Evolutionary conservation across 2,797 vertebrate genomes (phyloP).

Genomic region (Liparis tanakae): DNA sequence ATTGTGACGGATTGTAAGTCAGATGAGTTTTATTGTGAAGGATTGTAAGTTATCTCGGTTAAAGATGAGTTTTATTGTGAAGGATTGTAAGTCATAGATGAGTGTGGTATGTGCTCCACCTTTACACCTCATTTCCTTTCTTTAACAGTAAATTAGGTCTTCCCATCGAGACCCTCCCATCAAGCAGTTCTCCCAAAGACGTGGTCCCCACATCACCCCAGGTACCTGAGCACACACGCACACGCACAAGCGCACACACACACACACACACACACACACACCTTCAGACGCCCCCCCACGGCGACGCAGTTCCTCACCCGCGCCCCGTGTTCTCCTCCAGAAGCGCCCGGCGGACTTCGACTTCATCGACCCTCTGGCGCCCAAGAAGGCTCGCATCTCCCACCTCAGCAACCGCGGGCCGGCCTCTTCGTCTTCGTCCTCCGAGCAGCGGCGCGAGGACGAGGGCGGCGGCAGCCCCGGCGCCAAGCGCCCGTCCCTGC

Average conservation of each 20-base stretch:
- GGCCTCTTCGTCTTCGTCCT: constrained; percentile 61
- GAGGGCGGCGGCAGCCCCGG: constrained; percentile 66
- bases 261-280: not conserved
- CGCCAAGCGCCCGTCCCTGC: constrained; percentile 70
- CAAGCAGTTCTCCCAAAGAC: constrained; percentile 83
- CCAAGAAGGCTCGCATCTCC: constrained; percentile 91
- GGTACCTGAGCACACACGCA: constrained; percentile 76
- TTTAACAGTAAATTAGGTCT: constrained; percentile 88
- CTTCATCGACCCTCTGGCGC: constrained; percentile 88
- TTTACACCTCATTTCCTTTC: constrained; percentile 21
- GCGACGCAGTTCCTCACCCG: not conserved
- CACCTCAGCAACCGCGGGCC: constrained; percentile 85
- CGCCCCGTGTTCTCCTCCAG: constrained; percentile 67
- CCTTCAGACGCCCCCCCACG: too few species aligned
- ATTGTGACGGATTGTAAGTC: too few species aligned
- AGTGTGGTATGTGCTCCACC: not conserved
- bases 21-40: not conserved
- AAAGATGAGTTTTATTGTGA: not conserved
- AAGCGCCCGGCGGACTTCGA: constrained; percentile 84
- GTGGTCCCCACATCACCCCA: constrained; percentile 83
- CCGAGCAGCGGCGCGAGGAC: constrained; percentile 79
- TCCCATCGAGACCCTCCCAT: constrained; percentile 76
- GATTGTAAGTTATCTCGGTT: not conserved
- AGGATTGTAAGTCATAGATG: too few species aligned
- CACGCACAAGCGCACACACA: not conserved